These are phyloP conservation scores for Champsocephalus gunnari DNA, from an alignment of 2,797 vertebrate species.

Conservation along the genomic window DNA sequence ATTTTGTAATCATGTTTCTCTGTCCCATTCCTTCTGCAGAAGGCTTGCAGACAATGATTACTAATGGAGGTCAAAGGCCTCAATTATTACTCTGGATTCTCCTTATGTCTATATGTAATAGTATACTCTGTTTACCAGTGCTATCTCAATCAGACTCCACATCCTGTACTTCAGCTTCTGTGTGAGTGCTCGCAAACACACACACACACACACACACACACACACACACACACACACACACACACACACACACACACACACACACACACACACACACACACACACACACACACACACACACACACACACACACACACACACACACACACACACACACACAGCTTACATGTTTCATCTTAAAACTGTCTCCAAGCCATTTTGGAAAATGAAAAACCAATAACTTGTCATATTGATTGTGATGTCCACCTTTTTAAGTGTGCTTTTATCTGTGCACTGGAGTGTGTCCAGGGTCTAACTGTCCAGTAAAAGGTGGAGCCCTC, in stretches of 20 bases:
- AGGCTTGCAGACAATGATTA: neutral
- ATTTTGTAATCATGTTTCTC: neutral
- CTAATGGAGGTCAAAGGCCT: constrained; percentile 6
- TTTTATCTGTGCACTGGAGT: constrained; percentile 11
- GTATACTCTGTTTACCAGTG: constrained; percentile 20
- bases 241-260: constrained; percentile 1
- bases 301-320: too few relatives aligned
- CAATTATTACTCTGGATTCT: constrained; percentile 11
- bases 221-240: too few relatives aligned
- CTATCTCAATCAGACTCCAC: constrained; percentile 12
- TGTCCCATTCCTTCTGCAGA: constrained; percentile 8
- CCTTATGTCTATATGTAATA: constrained; percentile 7
- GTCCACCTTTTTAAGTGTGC: constrained; percentile 14
- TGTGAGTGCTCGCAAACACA: neutral
- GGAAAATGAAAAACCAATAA: constrained; percentile 50
- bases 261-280: too few relatives aligned
- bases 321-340: neutral
- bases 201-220: too few relatives aligned
- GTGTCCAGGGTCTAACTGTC: neutral
- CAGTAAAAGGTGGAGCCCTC: neutral
- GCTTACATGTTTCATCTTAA: constrained; percentile 37
- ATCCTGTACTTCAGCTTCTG: neutral
- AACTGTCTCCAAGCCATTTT: constrained; percentile 45
- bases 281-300: too few relatives aligned
- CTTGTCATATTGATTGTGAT: constrained; percentile 58